Evolutionary conservation across 2,888 invertebrate genomes (phyloP).

Genomic region (Pristionchus exspectatus): DNA sequence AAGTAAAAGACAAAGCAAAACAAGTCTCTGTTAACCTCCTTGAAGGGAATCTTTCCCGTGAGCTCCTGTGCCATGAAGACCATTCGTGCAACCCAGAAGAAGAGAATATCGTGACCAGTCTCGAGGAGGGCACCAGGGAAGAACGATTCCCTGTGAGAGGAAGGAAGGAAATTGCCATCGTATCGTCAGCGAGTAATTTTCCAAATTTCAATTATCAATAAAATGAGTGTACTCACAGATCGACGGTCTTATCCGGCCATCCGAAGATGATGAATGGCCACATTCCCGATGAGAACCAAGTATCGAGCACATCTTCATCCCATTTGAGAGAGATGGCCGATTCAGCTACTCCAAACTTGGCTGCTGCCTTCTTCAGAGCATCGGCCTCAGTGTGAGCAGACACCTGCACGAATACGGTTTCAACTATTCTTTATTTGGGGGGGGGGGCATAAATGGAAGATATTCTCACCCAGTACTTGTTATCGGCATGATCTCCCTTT

Average conservation of each 20-base stretch:
- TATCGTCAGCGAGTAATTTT: neutral
- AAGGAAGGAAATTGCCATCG: neutral
- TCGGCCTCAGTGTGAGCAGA: constrained; percentile 85
- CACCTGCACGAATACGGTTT: constrained; percentile 80
- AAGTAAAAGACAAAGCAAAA: neutral
- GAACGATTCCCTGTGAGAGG: constrained; percentile 84
- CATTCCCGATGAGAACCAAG: constrained; percentile 98
- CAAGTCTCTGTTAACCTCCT: constrained; percentile 81
- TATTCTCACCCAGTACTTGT: constrained; percentile 71
- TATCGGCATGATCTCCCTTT: constrained; percentile 77
- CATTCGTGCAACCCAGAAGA: constrained; percentile 99
- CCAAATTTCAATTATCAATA: neutral
- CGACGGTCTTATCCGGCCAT: constrained; percentile 88
- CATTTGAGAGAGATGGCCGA: constrained; percentile 79
- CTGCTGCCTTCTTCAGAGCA: constrained; percentile 88
- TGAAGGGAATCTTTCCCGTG: constrained; percentile 93
- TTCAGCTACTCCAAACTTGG: constrained; percentile 84
- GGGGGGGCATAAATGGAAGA: neutral
- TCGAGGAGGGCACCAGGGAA: constrained; percentile 94
- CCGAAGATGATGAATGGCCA: constrained; percentile 97
- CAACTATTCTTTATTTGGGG: too few species aligned
- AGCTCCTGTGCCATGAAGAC: constrained; percentile 95
- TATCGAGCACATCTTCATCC: constrained; percentile 97
- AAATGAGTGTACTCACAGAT: constrained; percentile 54
- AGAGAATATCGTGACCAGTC: constrained; percentile 91